Evolutionary conservation across 2,888 invertebrate species (phyloP), one percentile per base, ranked within the genome.

Genomic region (Lycophotia porphyrea): DNA sequence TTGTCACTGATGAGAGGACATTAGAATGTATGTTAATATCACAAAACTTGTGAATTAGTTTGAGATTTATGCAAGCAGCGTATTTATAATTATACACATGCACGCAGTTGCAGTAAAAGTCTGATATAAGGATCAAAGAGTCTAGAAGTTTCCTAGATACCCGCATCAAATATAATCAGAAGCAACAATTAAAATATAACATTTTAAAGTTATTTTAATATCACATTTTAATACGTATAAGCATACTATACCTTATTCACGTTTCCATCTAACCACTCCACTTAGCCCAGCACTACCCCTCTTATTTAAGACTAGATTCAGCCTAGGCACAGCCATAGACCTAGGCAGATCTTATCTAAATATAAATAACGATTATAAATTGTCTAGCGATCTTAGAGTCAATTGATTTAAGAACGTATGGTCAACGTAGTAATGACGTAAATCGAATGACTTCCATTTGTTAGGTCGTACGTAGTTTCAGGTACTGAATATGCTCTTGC

Each of bases 261-360:
- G 18, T 66, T 79, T 36, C 36, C 7, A 85, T 85, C 74, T 68
- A 67, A 15, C 72, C 74, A 84, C 84, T 82, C 87, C 85, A 82
- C 1, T 76, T 65, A 87, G 71, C 13, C 64, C 55, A 18, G 34
- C 39, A 71, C 42, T 34, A 55, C 34, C 71, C 67, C 36, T 63
- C 66, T 79, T 78, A 70, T 78, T 58, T 63, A 82, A 83, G 87
- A 88, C 88, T 87, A 88, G 87, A 83, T 73, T 83, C 82, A 76
- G 74, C 87, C 87, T 82, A 81, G 78, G 79, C 76, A 86, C 87
- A 71, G 76, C 31, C 84, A 87, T 77, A 88, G 77, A 82, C 87
- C 84, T 74, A 79, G 85, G 82, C 70, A 81, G 82, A 88, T 80
- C 85, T 84, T 78, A 87, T 74, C 76, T 86, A 80, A 70, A 82